Base-by-base conservation (phyloP, 2,797 vertebrate genomes). In the Schizothorax lantsangensis region DNA sequence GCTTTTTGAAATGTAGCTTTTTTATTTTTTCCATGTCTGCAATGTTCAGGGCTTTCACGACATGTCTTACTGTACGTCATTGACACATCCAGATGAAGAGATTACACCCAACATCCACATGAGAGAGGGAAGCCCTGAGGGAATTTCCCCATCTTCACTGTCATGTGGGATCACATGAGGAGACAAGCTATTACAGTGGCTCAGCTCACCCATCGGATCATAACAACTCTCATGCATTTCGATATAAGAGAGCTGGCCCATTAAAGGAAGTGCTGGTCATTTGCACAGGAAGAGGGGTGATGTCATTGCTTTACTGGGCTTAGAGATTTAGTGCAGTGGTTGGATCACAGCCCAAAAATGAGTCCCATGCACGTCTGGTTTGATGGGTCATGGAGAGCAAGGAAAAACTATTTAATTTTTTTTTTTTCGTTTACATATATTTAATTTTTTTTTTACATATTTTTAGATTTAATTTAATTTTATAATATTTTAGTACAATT, bases 161-260 rank as follows among this genome's bases (percentile, higher is more conserved):
- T 84, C 68, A 81, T 84, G 69, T 81, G 64, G 81, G 69, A 52
- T 77, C 33, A 84, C 72, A 83, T 73, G 79, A 77, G 36, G 19
- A 81, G 75, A 66, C 64, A n/a, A 64, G 83, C 75, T 89, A 64
- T 90, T 84, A 86, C 77, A 49, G 57, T 77, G 73, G 69, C 79
- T 45, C 84, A 62, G 83, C 59, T 88, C 89, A 36, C 66, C 66
- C 66, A 9, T 38, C 21, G 47, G 64, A 84, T 85, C 59, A 87
- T 87, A 81, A 87, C n/a, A 59, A 45, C 82, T 69, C 84, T 54
- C 57, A 19, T 83, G 85, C 73, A 88, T 91, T 89, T 85, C 66
- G 64, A 72, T 80, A 54, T 81, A 79, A 89, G 79, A 84, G 84
- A 79, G 87, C 86, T 83, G 66, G 36, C 52, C 87, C 83, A 80